Conservation (phyloP, 1,140 invertebrate species). For the Bombus pyrosoma region DNA sequence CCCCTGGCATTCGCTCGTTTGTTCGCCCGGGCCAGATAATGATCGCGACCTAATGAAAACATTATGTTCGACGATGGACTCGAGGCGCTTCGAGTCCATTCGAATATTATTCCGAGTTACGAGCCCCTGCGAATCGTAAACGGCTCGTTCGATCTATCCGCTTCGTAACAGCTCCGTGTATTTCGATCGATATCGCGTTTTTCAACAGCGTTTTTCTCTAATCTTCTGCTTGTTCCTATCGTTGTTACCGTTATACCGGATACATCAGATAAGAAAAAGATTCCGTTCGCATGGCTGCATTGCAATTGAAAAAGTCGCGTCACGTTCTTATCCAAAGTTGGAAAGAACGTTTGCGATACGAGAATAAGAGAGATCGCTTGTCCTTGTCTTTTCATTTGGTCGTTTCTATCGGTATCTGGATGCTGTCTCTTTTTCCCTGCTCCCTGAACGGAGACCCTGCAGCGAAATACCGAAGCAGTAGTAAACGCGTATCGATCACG, state of each 20-base stretch:
- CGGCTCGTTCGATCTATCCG: background rate
- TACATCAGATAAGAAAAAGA: background rate
- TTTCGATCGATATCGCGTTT: background rate
- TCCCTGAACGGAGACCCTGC: background rate
- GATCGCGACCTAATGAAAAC: constrained; percentile 74
- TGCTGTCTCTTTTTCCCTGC: background rate
- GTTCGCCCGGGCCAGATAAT: constrained; percentile 69
- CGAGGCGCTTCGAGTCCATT: constrained; percentile 1
- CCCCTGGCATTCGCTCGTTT: constrained; percentile 67
- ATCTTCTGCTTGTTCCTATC: no score
- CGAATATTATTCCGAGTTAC: constrained; percentile 27
- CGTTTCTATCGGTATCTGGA: background rate
- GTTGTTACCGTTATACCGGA: no score
- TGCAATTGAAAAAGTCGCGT: background rate
- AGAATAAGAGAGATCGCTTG: background rate
- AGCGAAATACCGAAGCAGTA: constrained; percentile 29
- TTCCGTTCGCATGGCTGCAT: background rate
- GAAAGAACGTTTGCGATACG: background rate
- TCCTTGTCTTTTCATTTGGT: background rate
- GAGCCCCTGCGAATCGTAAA: constrained; percentile 11
- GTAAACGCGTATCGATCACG: constrained; percentile 63
- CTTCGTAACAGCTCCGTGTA: background rate
- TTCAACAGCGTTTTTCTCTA: background rate
- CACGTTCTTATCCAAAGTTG: background rate
- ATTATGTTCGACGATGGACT: constrained; percentile 63